Conservation (phyloP, 2,797 vertebrate species). For the Sebastolobus altivelis region DNA sequence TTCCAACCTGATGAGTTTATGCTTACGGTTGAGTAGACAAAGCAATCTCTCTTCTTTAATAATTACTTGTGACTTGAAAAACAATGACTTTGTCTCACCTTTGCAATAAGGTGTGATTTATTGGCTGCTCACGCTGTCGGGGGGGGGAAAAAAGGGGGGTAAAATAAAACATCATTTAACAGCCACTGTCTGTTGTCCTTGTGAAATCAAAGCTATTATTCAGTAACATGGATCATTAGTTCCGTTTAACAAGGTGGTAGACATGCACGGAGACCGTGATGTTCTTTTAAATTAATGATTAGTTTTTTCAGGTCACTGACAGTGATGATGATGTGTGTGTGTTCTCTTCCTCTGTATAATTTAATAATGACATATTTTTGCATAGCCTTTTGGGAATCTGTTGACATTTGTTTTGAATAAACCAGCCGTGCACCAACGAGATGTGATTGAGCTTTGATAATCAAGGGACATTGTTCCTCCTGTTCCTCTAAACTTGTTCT, state of each 20-base stretch:
- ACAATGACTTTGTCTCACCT: not conserved
- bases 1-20: no score
- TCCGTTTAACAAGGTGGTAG: not conserved
- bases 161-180: slow-evolving; percentile 8
- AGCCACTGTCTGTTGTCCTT: not conserved
- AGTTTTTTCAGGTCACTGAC: slow-evolving; percentile 3
- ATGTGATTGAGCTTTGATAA: not conserved
- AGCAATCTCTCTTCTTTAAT: no score
- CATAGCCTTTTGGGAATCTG: not conserved
- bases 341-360: not conserved
- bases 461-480: no score
- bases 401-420: slow-evolving; percentile 15
- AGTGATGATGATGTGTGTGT: not conserved
- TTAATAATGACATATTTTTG: not conserved
- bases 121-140: not conserved
- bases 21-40: no score
- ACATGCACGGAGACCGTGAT: not conserved
- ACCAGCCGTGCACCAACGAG: not conserved
- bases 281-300: slow-evolving; percentile 14
- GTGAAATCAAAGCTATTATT: slow-evolving; percentile 26
- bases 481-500: not conserved
- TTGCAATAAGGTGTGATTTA: slow-evolving; percentile 1
- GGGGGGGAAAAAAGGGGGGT: not conserved
- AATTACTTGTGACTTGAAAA: no score
- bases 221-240: slow-evolving; percentile 30